Conservation (phyloP, 2,113 vertebrate species). For the Sakesphorus luctuosus region DNA sequence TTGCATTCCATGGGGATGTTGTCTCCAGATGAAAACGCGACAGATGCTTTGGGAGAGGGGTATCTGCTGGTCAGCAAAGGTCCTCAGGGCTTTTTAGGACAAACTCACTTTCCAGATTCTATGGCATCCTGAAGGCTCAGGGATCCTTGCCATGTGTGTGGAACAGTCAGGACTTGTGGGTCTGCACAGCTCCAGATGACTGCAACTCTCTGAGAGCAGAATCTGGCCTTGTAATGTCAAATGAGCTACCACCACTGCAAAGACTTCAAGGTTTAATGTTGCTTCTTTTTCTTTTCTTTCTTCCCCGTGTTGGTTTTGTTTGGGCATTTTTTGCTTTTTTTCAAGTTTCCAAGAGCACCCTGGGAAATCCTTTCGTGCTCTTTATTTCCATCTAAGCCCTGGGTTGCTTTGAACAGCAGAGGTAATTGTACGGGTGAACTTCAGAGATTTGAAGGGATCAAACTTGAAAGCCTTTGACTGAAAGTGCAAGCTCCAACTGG, state of each 20-base stretch:
- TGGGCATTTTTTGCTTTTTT: neutral
- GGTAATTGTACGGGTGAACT: constrained; percentile 62
- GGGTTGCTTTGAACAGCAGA: constrained; percentile 63
- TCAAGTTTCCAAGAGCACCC: constrained; percentile 11
- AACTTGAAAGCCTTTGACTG: constrained; percentile 65
- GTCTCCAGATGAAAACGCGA: neutral
- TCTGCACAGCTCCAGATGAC: neutral
- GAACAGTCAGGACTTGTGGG: neutral
- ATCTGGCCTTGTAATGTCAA: neutral
- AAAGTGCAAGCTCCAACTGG: constrained; percentile 67
- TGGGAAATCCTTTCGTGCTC: constrained; percentile 60
- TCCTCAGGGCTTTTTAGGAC: neutral
- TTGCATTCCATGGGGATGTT: neutral
- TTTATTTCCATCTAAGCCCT: constrained; percentile 66
- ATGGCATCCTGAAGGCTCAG: neutral
- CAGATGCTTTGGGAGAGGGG: neutral
- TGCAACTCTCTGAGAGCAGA: neutral
- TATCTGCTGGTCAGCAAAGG: neutral
- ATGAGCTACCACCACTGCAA: neutral
- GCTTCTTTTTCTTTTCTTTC: neutral
- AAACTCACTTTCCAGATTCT: neutral
- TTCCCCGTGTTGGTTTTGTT: too few relatives aligned
- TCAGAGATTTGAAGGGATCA: constrained; percentile 71
- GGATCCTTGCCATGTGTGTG: fast-evolving
- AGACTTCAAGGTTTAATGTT: neutral